A percentile compares a stretch with the other conserved stretches of the same genome.
phyloP scores from a whole-genome alignment of 2,888 invertebrate species.

The Ceramica pisi region DNA sequence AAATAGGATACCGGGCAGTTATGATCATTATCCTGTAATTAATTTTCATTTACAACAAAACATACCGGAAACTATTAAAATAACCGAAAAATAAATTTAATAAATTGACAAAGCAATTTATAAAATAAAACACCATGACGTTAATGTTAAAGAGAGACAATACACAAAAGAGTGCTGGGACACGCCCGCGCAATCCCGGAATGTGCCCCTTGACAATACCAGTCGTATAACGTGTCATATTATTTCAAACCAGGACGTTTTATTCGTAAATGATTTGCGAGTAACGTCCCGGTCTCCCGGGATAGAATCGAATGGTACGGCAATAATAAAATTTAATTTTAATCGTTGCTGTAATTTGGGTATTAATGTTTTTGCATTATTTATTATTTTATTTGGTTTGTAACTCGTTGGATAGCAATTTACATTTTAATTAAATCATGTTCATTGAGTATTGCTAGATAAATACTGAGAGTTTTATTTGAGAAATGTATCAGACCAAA shows the following conservation, averaged over 20 bases:
- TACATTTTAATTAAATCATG: not conserved
- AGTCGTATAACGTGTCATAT: slow-evolving; percentile 78
- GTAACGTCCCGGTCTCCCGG: slow-evolving; percentile 72
- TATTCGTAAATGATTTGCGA: slow-evolving; percentile 78
- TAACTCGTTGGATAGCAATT: not conserved
- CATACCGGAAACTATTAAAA: slow-evolving; percentile 21
- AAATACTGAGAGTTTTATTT: not conserved
- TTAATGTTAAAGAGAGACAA: slow-evolving; percentile 52
- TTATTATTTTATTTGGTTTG: slow-evolving; percentile 56
- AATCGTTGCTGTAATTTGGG: slow-evolving; percentile 74
- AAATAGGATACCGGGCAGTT: not conserved
- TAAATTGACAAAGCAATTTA: slow-evolving; percentile 43
- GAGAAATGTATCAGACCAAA: not conserved
- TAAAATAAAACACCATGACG: slow-evolving; percentile 48
- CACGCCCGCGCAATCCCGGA: slow-evolving; percentile 68
- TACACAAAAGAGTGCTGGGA: slow-evolving; percentile 67
- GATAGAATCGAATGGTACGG: slow-evolving; percentile 59
- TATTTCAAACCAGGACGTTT: slow-evolving; percentile 77
- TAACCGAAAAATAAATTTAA: slow-evolving; percentile 51
- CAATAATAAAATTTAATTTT: slow-evolving; percentile 77
- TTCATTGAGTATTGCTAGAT: not conserved
- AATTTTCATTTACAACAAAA: slow-evolving; percentile 16
- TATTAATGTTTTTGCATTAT: slow-evolving; percentile 64
- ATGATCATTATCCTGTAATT: not conserved
- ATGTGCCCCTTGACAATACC: slow-evolving; percentile 77